Percentiles rank a stretch among this genome's conserved stretches.
Conservation (phyloP, 2,888 invertebrate genomes). For the Tinea trinotella region DNA sequence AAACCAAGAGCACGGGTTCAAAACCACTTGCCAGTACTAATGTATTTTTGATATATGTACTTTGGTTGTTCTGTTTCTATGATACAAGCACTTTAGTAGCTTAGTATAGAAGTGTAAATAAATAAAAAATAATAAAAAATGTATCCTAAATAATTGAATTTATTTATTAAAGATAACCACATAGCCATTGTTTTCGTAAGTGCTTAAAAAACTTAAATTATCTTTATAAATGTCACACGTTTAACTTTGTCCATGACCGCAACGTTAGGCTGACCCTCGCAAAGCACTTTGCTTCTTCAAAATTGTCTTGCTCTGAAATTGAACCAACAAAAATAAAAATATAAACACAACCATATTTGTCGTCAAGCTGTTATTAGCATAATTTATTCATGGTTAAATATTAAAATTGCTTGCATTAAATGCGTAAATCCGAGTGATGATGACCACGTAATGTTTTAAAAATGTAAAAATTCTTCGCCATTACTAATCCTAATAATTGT, state of each 20-base stretch:
- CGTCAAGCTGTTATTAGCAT: background rate
- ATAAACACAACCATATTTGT: background rate
- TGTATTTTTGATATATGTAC: no score
- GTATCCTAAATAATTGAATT: no score
- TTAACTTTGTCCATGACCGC: background rate
- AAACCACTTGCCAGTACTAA: no score
- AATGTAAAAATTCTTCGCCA: background rate
- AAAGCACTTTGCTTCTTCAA: constrained; percentile 22
- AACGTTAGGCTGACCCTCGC: constrained; percentile 14
- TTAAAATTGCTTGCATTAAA: background rate
- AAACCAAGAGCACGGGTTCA: no score
- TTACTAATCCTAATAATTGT: no score
- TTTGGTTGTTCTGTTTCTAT: no score
- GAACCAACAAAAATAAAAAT: background rate
- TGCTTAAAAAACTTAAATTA: background rate
- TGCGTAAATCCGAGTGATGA: background rate
- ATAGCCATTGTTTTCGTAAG: no score
- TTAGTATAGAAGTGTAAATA: no score
- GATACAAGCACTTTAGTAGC: no score
- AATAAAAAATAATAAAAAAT: no score
- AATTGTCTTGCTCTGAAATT: constrained; percentile 20
- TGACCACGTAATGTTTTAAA: background rate
- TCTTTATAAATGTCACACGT: no score
- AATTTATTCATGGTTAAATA: background rate
- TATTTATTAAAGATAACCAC: no score